phyloP scores from a whole-genome alignment of 2,113 vertebrate species.

The Nerophis ophidion region DNA sequence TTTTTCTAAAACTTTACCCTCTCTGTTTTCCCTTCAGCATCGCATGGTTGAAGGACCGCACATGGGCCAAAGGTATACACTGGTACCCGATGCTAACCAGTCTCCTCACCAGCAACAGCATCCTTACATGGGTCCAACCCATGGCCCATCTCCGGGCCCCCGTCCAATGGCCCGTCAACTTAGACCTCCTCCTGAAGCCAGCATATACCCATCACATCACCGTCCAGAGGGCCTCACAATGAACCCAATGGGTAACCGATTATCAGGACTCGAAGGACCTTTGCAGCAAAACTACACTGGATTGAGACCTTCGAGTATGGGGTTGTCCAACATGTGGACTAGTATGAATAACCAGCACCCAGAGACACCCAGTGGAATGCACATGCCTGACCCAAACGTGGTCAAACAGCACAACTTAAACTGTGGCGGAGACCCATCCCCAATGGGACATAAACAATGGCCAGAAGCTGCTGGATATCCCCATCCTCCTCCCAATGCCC shows the following conservation, averaged over 20 bases:
- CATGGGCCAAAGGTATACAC: constrained; percentile 71
- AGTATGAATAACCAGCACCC: constrained; percentile 68
- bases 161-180: constrained; percentile 76
- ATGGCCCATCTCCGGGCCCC: constrained; percentile 73
- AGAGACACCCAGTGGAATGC: constrained; percentile 58
- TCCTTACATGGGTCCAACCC: constrained; percentile 74
- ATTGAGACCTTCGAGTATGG: constrained; percentile 76
- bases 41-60: constrained; percentile 72
- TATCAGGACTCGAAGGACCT: constrained; percentile 69
- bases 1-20: not conserved
- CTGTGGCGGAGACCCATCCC: constrained; percentile 73
- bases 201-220: constrained; percentile 72
- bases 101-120: constrained; percentile 59
- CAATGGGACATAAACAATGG: constrained; percentile 78
- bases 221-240: constrained; percentile 57
- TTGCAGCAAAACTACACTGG: constrained; percentile 73
- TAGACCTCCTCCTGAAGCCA: constrained; percentile 75
- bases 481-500: constrained; percentile 70
- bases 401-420: constrained; percentile 63
- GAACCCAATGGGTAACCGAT: constrained; percentile 56
- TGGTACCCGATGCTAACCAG: constrained; percentile 59
- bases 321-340: constrained; percentile 75
- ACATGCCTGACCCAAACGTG: constrained; percentile 60
- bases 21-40: constrained; percentile 59
- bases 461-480: constrained; percentile 80